A percentile compares a stretch with the other conserved stretches of the same genome.
Evolutionary conservation across 2,888 invertebrate species (phyloP).

Genomic region (Priocnemis perturbator): DNA sequence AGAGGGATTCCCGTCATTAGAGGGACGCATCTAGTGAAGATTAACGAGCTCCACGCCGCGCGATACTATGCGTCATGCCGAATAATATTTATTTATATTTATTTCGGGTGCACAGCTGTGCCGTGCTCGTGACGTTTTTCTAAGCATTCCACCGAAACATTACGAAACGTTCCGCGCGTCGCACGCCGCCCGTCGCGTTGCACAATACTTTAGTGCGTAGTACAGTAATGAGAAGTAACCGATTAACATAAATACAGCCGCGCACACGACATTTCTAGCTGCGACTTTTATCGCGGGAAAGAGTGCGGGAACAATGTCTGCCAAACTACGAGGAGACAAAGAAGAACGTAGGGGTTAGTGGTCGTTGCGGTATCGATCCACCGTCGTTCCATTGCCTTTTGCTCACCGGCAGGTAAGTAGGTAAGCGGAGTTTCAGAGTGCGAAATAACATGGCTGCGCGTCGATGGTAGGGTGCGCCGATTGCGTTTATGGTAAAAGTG

Average conservation of each 20-base stretch:
- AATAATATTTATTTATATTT: constrained; percentile 63
- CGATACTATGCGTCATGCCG: constrained; percentile 38
- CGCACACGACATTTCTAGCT: not conserved
- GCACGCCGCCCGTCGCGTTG: not conserved
- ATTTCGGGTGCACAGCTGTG: constrained; percentile 15
- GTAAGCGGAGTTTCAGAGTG: constrained; percentile 43
- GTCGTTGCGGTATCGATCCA: constrained; percentile 51
- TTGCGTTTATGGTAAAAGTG: not conserved
- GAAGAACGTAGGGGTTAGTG: constrained; percentile 39
- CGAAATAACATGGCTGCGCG: constrained; percentile 32
- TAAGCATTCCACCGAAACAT: no score
- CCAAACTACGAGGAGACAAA: constrained; percentile 36
- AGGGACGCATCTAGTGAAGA: constrained; percentile 67
- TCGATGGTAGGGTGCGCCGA: no score
- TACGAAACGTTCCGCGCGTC: not conserved
- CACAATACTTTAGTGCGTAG: not conserved
- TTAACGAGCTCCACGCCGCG: constrained; percentile 61
- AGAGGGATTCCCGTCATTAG: constrained; percentile 65
- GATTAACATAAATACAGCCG: constrained; percentile 33
- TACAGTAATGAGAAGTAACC: not conserved
- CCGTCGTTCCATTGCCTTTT: constrained; percentile 44
- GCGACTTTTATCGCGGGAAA: not conserved
- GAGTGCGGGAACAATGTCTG: constrained; percentile 28
- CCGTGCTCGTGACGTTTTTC: not conserved
- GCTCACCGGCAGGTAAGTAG: constrained; percentile 46